Conservation (phyloP, 2,888 invertebrate genomes). For the Aradus depressus region DNA sequence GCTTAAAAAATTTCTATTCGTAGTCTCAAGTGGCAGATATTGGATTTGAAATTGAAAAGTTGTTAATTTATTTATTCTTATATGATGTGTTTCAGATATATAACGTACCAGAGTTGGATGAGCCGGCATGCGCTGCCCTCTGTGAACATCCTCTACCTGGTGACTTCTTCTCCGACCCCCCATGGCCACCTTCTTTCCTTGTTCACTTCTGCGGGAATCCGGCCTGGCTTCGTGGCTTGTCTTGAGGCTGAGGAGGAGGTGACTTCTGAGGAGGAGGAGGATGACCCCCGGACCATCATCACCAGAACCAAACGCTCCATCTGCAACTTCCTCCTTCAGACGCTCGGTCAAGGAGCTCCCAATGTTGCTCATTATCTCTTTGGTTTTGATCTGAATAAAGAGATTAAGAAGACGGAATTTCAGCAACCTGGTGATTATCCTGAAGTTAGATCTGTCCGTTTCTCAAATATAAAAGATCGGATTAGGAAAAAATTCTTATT, state of each 20-base stretch:
- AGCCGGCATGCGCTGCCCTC: slow-evolving; percentile 56
- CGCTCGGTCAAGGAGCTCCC: slow-evolving; percentile 64
- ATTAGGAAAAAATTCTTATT: neutral
- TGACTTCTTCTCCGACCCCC: slow-evolving; percentile 52
- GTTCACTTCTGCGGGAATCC: slow-evolving; percentile 54
- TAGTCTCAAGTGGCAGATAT: no score
- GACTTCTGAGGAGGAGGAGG: slow-evolving; percentile 36
- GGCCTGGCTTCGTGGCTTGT: slow-evolving; percentile 79
- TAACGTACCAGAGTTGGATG: slow-evolving; percentile 55
- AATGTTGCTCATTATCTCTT: slow-evolving; percentile 81
- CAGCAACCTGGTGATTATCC: slow-evolving; percentile 54
- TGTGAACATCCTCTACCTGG: slow-evolving; percentile 55
- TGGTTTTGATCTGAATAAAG: slow-evolving; percentile 70
- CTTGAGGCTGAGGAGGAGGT: slow-evolving; percentile 53
- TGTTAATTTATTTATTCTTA: no score
- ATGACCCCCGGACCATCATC: slow-evolving; percentile 33
- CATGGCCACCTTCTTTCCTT: slow-evolving; percentile 61
- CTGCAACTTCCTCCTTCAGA: slow-evolving; percentile 61
- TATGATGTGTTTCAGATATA: slow-evolving; percentile 41
- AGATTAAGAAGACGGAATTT: slow-evolving; percentile 63
- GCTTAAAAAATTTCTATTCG: no score
- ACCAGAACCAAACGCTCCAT: slow-evolving; percentile 55
- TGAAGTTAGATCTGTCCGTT: no score
- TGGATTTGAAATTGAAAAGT: no score
- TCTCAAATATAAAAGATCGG: no score